Evolutionary conservation across 35 echinoderm and acorn worm species (phyloP), one percentile per base, ranked within the genome.

Genomic region (Ophioderma brevispina): DNA sequence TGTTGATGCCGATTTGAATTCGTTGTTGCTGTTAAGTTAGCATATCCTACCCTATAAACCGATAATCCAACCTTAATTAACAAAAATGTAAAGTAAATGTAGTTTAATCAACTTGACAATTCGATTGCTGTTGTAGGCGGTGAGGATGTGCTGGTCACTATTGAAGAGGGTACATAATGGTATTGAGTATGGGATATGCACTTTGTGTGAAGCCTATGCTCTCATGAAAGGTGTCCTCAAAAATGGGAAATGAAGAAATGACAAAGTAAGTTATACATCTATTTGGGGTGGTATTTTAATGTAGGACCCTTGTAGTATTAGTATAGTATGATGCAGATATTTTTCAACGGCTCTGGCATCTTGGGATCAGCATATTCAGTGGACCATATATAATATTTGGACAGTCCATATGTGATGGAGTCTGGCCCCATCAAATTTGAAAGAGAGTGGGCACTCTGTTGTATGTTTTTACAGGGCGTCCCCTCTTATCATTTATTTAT

Each of bases 101-200:
- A n/a, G n/a, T n/a, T n/a, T n/a, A n/a, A n/a, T n/a, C n/a, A n/a
- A n/a, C n/a, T n/a, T n/a, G n/a, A n/a, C n/a, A n/a, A n/a, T n/a
- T n/a, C n/a, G n/a, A n/a, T n/a, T n/a, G n/a, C n/a, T n/a, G n/a
- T n/a, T n/a, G n/a, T n/a, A n/a, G n/a, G n/a, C n/a, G n/a, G n/a
- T n/a, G n/a, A n/a, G 96, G 92, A 31, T 93, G 96, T 76, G 96
- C 96, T 6, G 96, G 96, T 70, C 96, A 98, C 55, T 98, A 77
- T 88, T 98, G 4, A 98, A 98, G 90, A 98, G 95, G 96, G 96
- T 98, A 0, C 96, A 98, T 85, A 98, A 98, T n/a, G 96, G 96
- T 40, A 98, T 98, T 40, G 96, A 98, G 79, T 98, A 98, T 33
- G 96, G 96, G 17, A 93, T 95, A 63, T 95, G 95, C 93, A 93